These are phyloP conservation scores for Magallana gigas DNA, from an alignment of 1,140 invertebrate species.

Conservation along the genomic window DNA sequence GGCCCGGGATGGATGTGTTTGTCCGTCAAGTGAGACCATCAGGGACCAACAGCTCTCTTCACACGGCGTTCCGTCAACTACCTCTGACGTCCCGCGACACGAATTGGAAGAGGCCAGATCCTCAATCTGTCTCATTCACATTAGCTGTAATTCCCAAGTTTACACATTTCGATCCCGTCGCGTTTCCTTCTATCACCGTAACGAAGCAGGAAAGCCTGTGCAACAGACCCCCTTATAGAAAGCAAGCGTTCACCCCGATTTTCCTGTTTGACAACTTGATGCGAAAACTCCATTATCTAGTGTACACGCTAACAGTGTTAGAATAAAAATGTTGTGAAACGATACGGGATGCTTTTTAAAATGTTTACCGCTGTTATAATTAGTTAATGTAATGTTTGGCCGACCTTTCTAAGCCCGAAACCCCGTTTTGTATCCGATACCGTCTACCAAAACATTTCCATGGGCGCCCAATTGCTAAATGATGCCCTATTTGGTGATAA, in stretches of 20 bases:
- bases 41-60: constrained; percentile 5
- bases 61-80: not conserved
- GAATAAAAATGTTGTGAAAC: constrained; percentile 36
- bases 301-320: constrained; percentile 12
- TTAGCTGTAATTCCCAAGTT: constrained; percentile 29
- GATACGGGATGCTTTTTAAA: constrained; percentile 37
- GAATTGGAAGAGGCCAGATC: constrained; percentile 1
- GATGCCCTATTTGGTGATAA: constrained; percentile 24
- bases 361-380: constrained; percentile 34
- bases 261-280: constrained; percentile 19
- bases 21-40: constrained; percentile 15
- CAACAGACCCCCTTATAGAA: not conserved
- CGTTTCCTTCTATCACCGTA: constrained; percentile 7
- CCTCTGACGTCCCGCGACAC: not conserved
- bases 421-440: constrained; percentile 27
- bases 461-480: constrained; percentile 22
- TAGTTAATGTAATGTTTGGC: constrained; percentile 34
- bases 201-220: not conserved
- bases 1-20: constrained; percentile 1
- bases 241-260: not conserved
- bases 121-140: constrained; percentile 30
- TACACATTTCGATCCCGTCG: constrained; percentile 20
- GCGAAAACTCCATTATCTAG: constrained; percentile 29
- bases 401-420: constrained; percentile 23
- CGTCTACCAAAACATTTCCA: constrained; percentile 25